Percentiles rank a stretch among this genome's conserved stretches.
These are phyloP conservation scores for Hyposoter didymator DNA, from an alignment of 2,888 invertebrate genomes.

Conservation along the genomic window DNA sequence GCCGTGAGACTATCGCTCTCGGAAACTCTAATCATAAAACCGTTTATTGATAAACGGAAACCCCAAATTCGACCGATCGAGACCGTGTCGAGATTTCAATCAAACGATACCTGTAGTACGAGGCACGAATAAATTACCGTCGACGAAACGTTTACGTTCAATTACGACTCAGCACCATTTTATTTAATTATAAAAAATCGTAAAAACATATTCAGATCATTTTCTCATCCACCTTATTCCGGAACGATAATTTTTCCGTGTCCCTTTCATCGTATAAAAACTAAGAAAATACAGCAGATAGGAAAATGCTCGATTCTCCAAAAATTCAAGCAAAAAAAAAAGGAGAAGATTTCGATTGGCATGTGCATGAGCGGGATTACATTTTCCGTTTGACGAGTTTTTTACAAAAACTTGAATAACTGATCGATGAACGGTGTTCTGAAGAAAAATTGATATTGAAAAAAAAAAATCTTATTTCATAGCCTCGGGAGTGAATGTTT, in stretches of 20 bases:
- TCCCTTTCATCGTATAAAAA: too few relatives aligned
- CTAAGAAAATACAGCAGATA: too few relatives aligned
- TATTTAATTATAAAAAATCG: not conserved
- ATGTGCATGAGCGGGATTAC: not conserved
- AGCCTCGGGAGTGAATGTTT: not conserved
- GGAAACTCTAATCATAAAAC: constrained; percentile 1
- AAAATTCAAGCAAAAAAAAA: not conserved
- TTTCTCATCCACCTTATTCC: not conserved
- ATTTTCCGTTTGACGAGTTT: not conserved
- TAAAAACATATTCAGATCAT: not conserved
- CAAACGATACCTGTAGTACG: not conserved
- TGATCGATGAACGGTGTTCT: not conserved
- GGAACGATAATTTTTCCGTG: too few relatives aligned
- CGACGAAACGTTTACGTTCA: not conserved
- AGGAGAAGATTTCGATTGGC: too few relatives aligned
- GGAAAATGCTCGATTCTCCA: too few relatives aligned
- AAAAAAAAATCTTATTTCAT: not conserved
- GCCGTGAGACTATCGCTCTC: not conserved
- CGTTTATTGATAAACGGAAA: constrained; percentile 16
- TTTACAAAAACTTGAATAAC: not conserved
- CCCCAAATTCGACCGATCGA: not conserved
- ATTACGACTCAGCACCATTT: not conserved
- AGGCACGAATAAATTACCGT: not conserved
- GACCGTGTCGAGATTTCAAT: not conserved
- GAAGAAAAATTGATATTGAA: not conserved